Evolutionary conservation across 2,888 invertebrate species (phyloP), one percentile per base, ranked within the genome.

Genomic region (Zaprionus obscuricornis): DNA sequence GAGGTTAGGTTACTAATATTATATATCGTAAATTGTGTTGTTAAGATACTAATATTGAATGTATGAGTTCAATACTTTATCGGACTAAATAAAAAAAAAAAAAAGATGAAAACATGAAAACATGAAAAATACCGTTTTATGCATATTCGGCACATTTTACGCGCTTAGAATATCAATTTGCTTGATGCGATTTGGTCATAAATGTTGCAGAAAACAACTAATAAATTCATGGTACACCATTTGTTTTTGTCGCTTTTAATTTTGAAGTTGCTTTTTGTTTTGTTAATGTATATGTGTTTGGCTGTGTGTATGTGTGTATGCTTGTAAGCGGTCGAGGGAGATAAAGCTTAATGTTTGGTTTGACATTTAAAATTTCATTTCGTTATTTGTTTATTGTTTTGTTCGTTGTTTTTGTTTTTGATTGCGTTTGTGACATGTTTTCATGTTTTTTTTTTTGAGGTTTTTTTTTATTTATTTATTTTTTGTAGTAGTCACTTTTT

Each of bases 111-210:
- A 54, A 39, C 27, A n/a, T n/a, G n/a, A n/a, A n/a, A n/a, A 22
- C 22, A 33, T 22, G 17, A 29, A 17, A 55, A 13, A 33, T 46
- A 10, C 31, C 31, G 17, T 67, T 69, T 66, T 69, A 58, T 72
- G 68, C 72, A 72, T 58, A 68, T 72, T 36, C 49, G 66, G 52
- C 24, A 64, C 31, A 59, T 78, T 81, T 77, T 73, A 78, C 78
- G 81, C 81, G 81, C 20, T 81, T 78, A 78, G 78, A 78, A 78
- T 78, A 81, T 78, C 81, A 78, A 81, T 81, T 81, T 81, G 58
- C 57, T 55, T 70, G 60, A 78, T 78, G 81, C 78, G 81, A 78
- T 78, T 78, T 79, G 67, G 73, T 26, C 78, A 71, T 79, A 77
- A 79, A 77, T 70, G 67, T 46, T 33, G 17, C 58, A 54, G 13